Conservation (phyloP, 2,888 invertebrate species). For the Homarus gammarus region DNA sequence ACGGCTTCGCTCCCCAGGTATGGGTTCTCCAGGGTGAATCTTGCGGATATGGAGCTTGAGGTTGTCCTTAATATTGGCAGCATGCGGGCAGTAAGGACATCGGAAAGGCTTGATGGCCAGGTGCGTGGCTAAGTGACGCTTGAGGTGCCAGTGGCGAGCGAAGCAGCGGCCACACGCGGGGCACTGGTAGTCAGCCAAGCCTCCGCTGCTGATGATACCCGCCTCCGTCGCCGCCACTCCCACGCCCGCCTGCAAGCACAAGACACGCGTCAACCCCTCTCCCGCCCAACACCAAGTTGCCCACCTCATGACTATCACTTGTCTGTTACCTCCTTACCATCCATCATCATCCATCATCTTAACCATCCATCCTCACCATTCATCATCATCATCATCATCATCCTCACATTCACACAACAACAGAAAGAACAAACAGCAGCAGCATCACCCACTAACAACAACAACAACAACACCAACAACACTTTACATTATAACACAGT, state of each 20-base stretch:
- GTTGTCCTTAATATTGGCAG: conserved; percentile 74
- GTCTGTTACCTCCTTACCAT: too few species aligned
- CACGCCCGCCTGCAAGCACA: conserved; percentile 52
- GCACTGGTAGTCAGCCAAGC: conserved; percentile 53
- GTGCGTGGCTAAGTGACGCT: conserved; percentile 72
- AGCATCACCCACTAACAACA: too few species aligned
- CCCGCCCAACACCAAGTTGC: conserved; percentile 13
- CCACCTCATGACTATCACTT: too few species aligned
- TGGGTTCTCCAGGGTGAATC: conserved; percentile 60
- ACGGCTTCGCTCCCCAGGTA: conserved; percentile 51
- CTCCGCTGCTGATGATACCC: conserved; percentile 22
- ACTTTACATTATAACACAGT: too few species aligned
- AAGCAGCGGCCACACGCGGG: conserved; percentile 70
- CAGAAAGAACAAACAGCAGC: neutral
- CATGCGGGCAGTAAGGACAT: conserved; percentile 74
- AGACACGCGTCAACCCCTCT: conserved; percentile 54
- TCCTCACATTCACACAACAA: neutral
- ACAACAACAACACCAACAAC: too few species aligned
- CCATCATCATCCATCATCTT: neutral
- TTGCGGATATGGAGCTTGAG: conserved; percentile 72
- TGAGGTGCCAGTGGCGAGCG: conserved; percentile 73
- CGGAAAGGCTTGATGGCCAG: conserved; percentile 73
- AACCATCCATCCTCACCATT: neutral
- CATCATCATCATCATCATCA: neutral
- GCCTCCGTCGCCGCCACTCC: conserved; percentile 29